phyloP scores from a whole-genome alignment of 2,113 vertebrate species.

The Grus americana region DNA sequence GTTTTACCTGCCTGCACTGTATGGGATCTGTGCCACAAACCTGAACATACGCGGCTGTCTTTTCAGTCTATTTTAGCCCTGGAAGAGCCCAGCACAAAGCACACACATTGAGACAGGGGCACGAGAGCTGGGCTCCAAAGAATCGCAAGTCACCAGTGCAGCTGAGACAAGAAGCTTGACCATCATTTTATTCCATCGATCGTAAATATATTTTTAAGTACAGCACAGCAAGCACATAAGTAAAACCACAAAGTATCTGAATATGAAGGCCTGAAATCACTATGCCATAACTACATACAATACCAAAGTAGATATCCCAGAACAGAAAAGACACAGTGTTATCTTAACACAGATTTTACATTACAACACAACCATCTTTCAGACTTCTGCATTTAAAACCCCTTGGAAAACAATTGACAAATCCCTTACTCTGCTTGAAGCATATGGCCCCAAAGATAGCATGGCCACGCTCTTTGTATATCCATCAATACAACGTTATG shows the following conservation, averaged over 20 bases:
- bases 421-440: not conserved
- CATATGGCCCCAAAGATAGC: not conserved
- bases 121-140: not conserved
- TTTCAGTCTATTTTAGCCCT: not conserved
- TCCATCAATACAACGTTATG: accelerated
- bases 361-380: not conserved
- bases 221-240: not conserved
- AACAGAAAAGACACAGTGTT: not conserved
- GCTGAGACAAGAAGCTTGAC: not conserved
- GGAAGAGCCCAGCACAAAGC: not conserved
- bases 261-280: not conserved
- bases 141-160: not conserved
- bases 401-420: not conserved
- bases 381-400: not conserved
- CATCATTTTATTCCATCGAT: not conserved
- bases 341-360: not conserved
- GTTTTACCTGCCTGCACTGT: not conserved
- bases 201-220: not conserved
- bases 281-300: too few species aligned
- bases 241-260: not conserved
- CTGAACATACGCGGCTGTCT: not conserved
- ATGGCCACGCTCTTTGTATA: accelerated
- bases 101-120: accelerated
- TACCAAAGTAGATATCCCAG: not conserved
- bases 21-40: not conserved